Conservation (phyloP, 1,140 invertebrate genomes). For the Augochlora pura region DNA sequence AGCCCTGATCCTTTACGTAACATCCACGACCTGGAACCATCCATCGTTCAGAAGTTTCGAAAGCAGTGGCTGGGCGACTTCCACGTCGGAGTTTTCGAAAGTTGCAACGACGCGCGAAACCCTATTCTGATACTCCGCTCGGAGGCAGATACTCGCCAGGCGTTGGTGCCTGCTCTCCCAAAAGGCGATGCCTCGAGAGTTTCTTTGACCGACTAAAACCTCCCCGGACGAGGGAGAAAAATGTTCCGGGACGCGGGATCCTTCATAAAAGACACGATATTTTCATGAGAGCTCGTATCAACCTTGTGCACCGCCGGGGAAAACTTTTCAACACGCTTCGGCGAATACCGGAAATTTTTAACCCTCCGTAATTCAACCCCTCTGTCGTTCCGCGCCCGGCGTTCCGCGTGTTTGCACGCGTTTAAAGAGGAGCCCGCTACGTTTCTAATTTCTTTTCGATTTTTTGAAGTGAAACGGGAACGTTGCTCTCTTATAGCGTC, state of each 20-base stretch:
- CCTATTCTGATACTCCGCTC: constrained; percentile 39
- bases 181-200: constrained; percentile 52
- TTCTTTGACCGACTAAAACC: constrained; percentile 47
- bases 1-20: constrained; percentile 56
- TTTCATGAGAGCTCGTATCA: constrained; percentile 43
- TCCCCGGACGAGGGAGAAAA: constrained; percentile 31
- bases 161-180: constrained; percentile 48
- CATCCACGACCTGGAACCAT: constrained; percentile 49
- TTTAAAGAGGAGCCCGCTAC: background rate
- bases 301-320: constrained; percentile 6
- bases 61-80: constrained; percentile 51
- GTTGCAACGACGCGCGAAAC: constrained; percentile 56
- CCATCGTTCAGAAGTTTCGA: constrained; percentile 63
- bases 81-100: constrained; percentile 54
- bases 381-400: background rate
- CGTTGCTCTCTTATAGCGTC: background rate
- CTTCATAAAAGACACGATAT: constrained; percentile 43
- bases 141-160: constrained; percentile 39
- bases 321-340: constrained; percentile 45
- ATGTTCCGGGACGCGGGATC: constrained; percentile 40
- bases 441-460: constrained; percentile 5
- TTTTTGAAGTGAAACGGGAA: background rate
- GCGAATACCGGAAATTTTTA: constrained; percentile 34
- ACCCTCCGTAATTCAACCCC: constrained; percentile 14
- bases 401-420: background rate